Evolutionary conservation across 2,113 vertebrate species (phyloP), one percentile per base, ranked within the genome.

Genomic region (Holacanthus passer): DNA sequence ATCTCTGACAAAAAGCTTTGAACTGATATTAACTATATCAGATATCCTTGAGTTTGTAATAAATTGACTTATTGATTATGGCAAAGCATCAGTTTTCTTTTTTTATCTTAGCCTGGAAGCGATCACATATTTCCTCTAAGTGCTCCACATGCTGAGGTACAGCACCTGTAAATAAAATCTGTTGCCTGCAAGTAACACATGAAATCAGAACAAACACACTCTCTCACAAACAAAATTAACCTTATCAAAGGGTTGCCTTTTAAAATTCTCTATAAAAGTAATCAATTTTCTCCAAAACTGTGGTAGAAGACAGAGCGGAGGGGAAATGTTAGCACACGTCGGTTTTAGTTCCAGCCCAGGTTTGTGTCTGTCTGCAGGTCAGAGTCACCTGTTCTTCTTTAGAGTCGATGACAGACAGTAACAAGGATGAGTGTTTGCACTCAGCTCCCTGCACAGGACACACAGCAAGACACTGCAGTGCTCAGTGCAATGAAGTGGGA

Each of bases 51-150:
- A 39, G 52, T 11, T 29, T 43, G 1, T 29, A 29, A 43, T 56
- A 5, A 43, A 71, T 35, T 29, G 24, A 29, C 17, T 20, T 27
- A 39, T 27, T 52, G 47, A 52, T 35, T 19, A 7, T 20, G 31
- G 58, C 14, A 0, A 17, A 17, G 53, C 29, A 47, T 27, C 31
- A 50, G 35, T 37, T 37, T 37, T 37, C 35, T 22, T 47, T 48
- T 41, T 58, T 47, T 45, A 73, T 80, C 16, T 39, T 32, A 84
- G 85, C 64, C 62, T 81, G 79, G 70, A 82, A 52, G 52, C 68
- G 65, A 88, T 81, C 66, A 81, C 47, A 48, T 32, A 39, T 7
- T n/a, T n/a, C n/a, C n/a, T n/a, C n/a, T n/a, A n/a, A n/a, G n/a
- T n/a, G n/a, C n/a, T 37, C 35, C 35, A 37, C 7, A 37, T 37